Conservation (phyloP, 2,888 invertebrate genomes). For the Volucella inflata region DNA sequence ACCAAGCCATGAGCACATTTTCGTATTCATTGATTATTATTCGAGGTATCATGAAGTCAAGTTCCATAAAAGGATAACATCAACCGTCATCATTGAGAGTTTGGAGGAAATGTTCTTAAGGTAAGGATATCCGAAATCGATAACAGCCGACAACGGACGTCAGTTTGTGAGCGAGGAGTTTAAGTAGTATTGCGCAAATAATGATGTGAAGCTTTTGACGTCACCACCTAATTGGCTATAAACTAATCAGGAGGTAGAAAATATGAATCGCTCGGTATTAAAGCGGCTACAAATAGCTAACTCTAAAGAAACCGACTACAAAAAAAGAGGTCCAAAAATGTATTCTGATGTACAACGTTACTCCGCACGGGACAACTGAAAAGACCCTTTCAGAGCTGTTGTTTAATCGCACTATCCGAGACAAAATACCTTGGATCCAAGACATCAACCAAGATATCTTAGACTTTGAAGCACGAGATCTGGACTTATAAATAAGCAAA, state of each 20-base stretch:
- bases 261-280: constrained; percentile 17
- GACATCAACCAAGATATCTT: constrained; percentile 26
- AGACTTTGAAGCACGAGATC: constrained; percentile 49
- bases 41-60: constrained; percentile 46
- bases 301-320: constrained; percentile 42
- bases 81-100: constrained; percentile 24
- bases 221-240: constrained; percentile 25
- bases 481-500: constrained; percentile 49
- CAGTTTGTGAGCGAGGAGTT: constrained; percentile 47
- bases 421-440: too few species aligned
- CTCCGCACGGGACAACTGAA: too few species aligned
- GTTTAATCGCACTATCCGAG: constrained; percentile 38
- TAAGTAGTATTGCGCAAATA: neutral
- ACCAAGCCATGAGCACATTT: constrained; percentile 40
- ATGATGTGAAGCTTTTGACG: neutral
- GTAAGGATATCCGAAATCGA: constrained; percentile 53
- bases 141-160: constrained; percentile 68
- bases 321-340: too few species aligned
- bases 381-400: constrained; percentile 42
- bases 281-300: constrained; percentile 54
- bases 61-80: constrained; percentile 24
- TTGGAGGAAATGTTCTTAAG: constrained; percentile 41
- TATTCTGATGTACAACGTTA: too few species aligned
- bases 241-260: constrained; percentile 24
- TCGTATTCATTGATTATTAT: constrained; percentile 57